phyloP scores from a whole-genome alignment of 2,888 invertebrate species.

The Sphinx pinastri region DNA sequence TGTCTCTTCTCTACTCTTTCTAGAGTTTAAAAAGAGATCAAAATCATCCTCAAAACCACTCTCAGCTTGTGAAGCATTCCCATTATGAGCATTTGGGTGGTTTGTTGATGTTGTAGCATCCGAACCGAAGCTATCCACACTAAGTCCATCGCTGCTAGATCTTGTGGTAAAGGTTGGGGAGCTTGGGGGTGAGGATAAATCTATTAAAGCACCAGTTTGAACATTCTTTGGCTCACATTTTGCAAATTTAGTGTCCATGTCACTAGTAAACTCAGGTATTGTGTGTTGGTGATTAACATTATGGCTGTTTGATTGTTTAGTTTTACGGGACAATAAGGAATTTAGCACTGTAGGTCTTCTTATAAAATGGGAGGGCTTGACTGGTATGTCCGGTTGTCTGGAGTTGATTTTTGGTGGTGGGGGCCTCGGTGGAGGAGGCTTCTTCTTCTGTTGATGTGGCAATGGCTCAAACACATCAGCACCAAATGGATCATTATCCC shows the following conservation, averaged over 20 bases:
- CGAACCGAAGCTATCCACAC: constrained; percentile 90
- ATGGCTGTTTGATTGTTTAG: constrained; percentile 55
- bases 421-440: constrained; percentile 89
- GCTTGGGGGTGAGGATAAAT: constrained; percentile 88
- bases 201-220: constrained; percentile 85
- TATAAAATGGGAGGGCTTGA: constrained; percentile 81
- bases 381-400: constrained; percentile 70
- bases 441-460: constrained; percentile 84
- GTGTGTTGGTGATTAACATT: constrained; percentile 49
- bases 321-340: constrained; percentile 70
- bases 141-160: constrained; percentile 89
- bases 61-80: constrained; percentile 88
- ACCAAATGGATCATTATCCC: constrained; percentile 80
- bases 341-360: constrained; percentile 77
- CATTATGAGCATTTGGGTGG: constrained; percentile 80
- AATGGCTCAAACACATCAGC: constrained; percentile 78
- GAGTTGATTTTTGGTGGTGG: constrained; percentile 85
- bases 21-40: constrained; percentile 85
- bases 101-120: constrained; percentile 86
- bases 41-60: constrained; percentile 94
- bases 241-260: constrained; percentile 69
- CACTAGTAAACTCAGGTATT: constrained; percentile 56
- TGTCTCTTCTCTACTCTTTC: constrained; percentile 71
- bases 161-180: constrained; percentile 90
- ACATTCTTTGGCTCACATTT: constrained; percentile 77